A percentile compares a stretch with the other conserved stretches of the same genome.
Conservation (phyloP, 2,888 invertebrate genomes). For the Hyposoter dolosus region DNA sequence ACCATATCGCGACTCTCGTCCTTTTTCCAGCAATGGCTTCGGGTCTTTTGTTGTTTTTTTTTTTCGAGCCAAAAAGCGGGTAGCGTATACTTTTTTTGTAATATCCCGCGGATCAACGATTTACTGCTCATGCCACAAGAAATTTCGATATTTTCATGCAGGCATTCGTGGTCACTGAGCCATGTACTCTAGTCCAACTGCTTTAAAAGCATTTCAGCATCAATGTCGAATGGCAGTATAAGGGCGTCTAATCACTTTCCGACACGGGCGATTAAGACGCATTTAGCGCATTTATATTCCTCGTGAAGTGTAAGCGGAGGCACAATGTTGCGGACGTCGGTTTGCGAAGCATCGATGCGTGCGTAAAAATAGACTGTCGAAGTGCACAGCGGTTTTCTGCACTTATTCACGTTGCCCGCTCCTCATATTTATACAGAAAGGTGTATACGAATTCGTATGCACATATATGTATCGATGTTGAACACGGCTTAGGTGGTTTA, state of each 20-base stretch:
- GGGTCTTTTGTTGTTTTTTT: background rate
- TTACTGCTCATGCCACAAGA: no score
- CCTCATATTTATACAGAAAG: conserved; percentile 41
- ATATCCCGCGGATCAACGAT: no score
- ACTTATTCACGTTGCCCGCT: background rate
- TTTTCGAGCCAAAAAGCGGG: background rate
- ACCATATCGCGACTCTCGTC: background rate
- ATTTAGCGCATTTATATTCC: conserved; percentile 52
- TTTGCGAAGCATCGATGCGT: conserved; percentile 61
- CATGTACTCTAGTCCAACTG: no score
- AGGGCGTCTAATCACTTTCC: conserved; percentile 37
- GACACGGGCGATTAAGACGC: conserved; percentile 64
- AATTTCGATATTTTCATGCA: no score
- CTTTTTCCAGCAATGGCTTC: background rate
- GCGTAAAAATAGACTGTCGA: background rate
- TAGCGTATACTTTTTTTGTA: no score
- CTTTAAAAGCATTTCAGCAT: background rate
- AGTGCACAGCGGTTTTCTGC: background rate
- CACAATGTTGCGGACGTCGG: background rate
- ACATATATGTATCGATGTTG: conserved; percentile 52
- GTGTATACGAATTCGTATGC: conserved; percentile 56
- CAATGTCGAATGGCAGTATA: background rate
- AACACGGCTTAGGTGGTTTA: conserved; percentile 52
- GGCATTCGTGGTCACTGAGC: no score
- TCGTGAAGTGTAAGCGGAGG: background rate